Base-by-base conservation (phyloP, 2,113 vertebrate species). In the Muntiacus reevesi region DNA sequence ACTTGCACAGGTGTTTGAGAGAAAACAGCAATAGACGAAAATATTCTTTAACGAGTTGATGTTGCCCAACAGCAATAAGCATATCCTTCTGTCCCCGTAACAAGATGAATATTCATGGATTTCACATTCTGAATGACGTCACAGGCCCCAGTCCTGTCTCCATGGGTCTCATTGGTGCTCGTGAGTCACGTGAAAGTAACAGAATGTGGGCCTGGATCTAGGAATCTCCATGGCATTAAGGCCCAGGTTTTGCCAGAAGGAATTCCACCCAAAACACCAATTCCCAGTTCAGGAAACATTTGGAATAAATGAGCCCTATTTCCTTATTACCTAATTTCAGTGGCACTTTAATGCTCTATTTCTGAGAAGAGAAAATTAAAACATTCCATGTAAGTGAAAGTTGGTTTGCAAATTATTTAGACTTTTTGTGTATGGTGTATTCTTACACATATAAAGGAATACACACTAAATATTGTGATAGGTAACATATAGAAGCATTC, bases 241-340 rank as follows among this genome's bases (percentile, higher is more conserved):
- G 43, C 13, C 43, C 23, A 19, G 5, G 13, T 71, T 59, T 87
- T 79, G 57, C 74, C 64, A 27, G 64, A 21, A 79, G 36, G 55
- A 94, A 62, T 62, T 40, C 33, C 19, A 4, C n/a, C 36, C n/a
- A 15, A 81, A 74, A 40, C n/a, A 81, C 45, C 15, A 14, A 62
- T 78, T 93, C 81, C 27, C 21, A 27, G 33, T 52, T 94, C 12
- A 81, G 43, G 57, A 84, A 55, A 45, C 4, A 9, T 57, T 57
- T 87, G 40, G 19, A 47, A 45, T 43, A 62, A 27, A 74, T 45
- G 86, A 40, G 25, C 21, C 47, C n/a, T 90, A 57, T 71, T 89
- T 98, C 21, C 7, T 89, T 89, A 6, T 55, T 45, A 40, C 55
- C 40, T 94, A 28, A 59, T 87, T 60, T 91, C 33, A n/a, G 87